Evolutionary conservation across 2,797 vertebrate genomes (phyloP), one percentile per base, ranked within the genome.

Genomic region (Paedocypris micromegethes): DNA sequence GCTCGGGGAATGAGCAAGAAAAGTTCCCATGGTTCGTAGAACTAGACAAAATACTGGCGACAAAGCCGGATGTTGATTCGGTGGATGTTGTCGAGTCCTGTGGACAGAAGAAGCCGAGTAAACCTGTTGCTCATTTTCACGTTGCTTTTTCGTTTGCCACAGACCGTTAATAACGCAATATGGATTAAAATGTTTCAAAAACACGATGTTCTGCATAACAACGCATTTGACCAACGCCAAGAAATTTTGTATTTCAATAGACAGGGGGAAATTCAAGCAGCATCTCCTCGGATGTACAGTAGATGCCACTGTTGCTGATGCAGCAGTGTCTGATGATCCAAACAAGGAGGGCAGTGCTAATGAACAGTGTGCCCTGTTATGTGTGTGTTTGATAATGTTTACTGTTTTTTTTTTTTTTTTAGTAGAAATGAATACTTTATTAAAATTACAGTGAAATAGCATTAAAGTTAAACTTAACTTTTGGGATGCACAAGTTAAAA

Each of bases 231-330:
- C n/a, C 37, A 52, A 52, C 23, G 2, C 3, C 0, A 3, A 52
- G 51, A 52, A 52, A 42, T 56, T 42, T 38, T 56, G 54, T 42
- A 5, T 42, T 56, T 56, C 54, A 42, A 9, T 56, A 42, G 42
- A 56, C 39, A 41, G 38, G 38, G 39, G 39, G 5, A 57, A 3
- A 57, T 57, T 5, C 55, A 57, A 57, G 55, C 41, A 57, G 23
- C 41, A 0, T 57, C 6, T 57, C 5, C n/a, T 57, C 40, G n/a
- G 9, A 57, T 57, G 9, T n/a, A n/a, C n/a, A n/a, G n/a, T 5
- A n/a, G 40, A 56, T 41, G 54, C 9, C 53, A 40, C 39, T 2
- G 2, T 56, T n/a, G 4, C 54, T 43, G 54, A 42, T 56, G 54
- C 54, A 54, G 53, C 3, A 54, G 7, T 40, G 38, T 54, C 52